phyloP scores from a whole-genome alignment of 2,888 invertebrate genomes.

The Oscheius sp. region DNA sequence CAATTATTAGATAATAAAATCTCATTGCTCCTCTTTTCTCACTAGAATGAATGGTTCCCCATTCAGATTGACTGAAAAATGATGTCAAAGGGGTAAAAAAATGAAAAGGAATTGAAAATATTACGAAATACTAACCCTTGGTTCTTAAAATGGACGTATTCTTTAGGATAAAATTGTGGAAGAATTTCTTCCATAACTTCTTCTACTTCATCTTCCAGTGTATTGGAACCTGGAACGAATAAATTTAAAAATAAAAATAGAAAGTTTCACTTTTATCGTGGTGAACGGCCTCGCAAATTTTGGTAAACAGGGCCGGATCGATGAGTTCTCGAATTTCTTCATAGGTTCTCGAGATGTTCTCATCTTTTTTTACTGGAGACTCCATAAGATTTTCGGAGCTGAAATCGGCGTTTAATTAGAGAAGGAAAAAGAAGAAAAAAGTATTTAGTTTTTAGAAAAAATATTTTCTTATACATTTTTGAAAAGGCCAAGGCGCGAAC shows the following conservation, averaged over 20 bases:
- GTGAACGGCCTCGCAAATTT: constrained; percentile 20
- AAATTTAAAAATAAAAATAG: not conserved
- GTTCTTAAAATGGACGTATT: constrained; percentile 1
- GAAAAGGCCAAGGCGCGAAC: constrained; percentile 2
- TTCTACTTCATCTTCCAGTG: constrained; percentile 27
- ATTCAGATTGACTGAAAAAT: not conserved
- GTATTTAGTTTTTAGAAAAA: not conserved
- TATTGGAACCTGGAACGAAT: constrained; percentile 1
- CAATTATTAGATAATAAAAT: constrained; percentile 17
- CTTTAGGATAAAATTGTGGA: constrained; percentile 19
- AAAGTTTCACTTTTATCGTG: constrained; percentile 20
- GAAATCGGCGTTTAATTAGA: not conserved
- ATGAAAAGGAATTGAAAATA: not conserved
- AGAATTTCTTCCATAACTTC: constrained; percentile 23
- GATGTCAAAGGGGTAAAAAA: not conserved
- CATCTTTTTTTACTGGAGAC: constrained; percentile 15
- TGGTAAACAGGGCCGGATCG: constrained; percentile 15
- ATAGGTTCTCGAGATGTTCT: not conserved
- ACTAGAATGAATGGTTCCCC: not conserved
- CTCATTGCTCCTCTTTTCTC: constrained; percentile 21
- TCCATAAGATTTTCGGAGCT: constrained; percentile 5
- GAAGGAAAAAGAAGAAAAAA: not conserved
- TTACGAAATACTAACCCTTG: constrained; percentile 12
- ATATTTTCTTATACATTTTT: not conserved
- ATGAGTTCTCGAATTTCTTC: constrained; percentile 19